A percentile compares a stretch with the other conserved stretches of the same genome.
Conservation (phyloP, 2,113 vertebrate genomes). For the Percopsis transmontana region DNA sequence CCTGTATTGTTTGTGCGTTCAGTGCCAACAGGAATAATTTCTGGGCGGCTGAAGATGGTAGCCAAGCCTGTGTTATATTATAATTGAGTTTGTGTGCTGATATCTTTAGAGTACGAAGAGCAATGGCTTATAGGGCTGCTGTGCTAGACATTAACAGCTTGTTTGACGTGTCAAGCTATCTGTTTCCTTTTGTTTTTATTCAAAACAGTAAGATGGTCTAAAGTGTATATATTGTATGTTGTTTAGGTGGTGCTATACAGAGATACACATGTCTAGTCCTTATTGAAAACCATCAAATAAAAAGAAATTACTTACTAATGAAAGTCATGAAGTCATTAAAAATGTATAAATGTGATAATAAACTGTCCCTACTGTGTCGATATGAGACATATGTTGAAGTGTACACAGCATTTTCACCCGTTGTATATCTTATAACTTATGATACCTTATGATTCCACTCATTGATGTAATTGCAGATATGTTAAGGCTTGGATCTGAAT, state of each 20-base stretch:
- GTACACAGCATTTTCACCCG: conserved; percentile 16
- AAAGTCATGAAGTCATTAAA: conserved; percentile 23
- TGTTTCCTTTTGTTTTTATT: conserved; percentile 38
- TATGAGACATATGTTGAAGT: conserved; percentile 47
- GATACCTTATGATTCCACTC: conserved; percentile 44
- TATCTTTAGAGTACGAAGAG: conserved; percentile 40
- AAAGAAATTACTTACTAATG: too few relatives aligned
- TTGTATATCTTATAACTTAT: too few relatives aligned
- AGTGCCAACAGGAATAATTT: conserved; percentile 65
- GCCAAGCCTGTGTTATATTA: conserved; percentile 57
- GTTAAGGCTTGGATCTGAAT: conserved; percentile 28
- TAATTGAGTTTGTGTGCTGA: conserved; percentile 57
- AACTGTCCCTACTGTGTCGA: conserved; percentile 43
- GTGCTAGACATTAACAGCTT: conserved; percentile 27
- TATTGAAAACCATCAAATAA: conserved; percentile 36
- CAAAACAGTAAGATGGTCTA: conserved; percentile 17
- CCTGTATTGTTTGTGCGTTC: conserved; percentile 44
- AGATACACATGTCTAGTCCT: too few relatives aligned
- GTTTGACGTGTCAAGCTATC: conserved; percentile 15
- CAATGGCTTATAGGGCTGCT: conserved; percentile 22
- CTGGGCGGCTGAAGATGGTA: conserved; percentile 53
- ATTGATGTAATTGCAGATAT: conserved; percentile 31
- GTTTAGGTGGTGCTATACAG: too few relatives aligned
- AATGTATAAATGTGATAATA: conserved; percentile 38
- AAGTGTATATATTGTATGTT: too few relatives aligned